phyloP scores from a whole-genome alignment of 2,113 vertebrate genomes.

The Peucedramus taeniatus region DNA sequence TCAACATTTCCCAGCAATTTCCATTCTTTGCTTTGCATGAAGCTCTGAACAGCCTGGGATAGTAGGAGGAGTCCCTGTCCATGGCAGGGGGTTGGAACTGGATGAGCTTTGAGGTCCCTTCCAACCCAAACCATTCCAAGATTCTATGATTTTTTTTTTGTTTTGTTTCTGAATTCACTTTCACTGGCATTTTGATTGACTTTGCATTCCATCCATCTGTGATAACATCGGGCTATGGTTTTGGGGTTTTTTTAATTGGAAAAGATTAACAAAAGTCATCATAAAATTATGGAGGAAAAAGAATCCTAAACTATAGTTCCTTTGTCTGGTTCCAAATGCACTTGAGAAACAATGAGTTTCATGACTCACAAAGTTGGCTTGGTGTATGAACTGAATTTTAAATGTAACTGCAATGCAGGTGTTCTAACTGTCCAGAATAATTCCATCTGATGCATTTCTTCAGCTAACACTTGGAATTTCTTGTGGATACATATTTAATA shows the following conservation, averaged over 20 bases:
- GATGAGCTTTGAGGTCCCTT: background rate
- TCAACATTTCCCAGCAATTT: background rate
- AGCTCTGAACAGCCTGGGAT: background rate
- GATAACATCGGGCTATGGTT: background rate
- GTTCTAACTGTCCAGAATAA: constrained; percentile 41
- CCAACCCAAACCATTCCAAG: background rate
- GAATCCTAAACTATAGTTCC: background rate
- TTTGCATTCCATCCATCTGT: background rate
- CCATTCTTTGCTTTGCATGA: background rate
- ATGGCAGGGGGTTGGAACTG: background rate
- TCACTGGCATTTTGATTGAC: background rate
- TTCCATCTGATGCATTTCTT: constrained; percentile 20
- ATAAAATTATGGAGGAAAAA: background rate
- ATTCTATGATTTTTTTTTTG: background rate
- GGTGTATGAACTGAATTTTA: constrained; percentile 59
- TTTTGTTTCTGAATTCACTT: background rate
- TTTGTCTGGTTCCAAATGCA: constrained; percentile 33
- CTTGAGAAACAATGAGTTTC: constrained; percentile 62
- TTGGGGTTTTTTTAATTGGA: background rate
- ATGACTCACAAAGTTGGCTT: constrained; percentile 65
- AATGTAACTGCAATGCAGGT: constrained; percentile 73
- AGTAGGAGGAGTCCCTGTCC: background rate
- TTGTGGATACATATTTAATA: background rate
- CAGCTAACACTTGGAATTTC: background rate
- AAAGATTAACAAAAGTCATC: background rate